Evolutionary conservation across 1,140 invertebrate genomes (phyloP).

Genomic region (Tetragonula clypearis): DNA sequence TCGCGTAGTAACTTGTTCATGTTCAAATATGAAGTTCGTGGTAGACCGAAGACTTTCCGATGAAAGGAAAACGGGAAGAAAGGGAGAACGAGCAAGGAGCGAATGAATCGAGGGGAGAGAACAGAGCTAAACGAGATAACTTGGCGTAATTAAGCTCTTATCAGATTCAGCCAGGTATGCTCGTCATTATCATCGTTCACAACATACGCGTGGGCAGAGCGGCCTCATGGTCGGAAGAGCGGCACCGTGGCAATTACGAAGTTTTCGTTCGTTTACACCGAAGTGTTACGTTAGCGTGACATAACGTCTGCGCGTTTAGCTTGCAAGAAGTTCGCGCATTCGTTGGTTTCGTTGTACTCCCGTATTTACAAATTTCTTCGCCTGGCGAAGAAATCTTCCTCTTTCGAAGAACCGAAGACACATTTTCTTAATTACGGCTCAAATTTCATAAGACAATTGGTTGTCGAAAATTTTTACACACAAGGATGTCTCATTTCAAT

Average conservation of each 20-base stretch:
- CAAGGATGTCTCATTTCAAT: too few relatives aligned
- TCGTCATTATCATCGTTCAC: slow-evolving; percentile 56
- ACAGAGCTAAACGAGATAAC: slow-evolving; percentile 2
- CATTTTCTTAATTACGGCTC: too few relatives aligned
- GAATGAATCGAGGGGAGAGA: neutral
- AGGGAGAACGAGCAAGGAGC: neutral
- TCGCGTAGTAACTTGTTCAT: neutral
- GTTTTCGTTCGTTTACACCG: slow-evolving; percentile 65
- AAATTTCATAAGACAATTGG: neutral
- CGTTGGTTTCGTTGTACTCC: slow-evolving; percentile 12
- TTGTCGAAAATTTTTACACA: neutral
- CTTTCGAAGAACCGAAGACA: neutral
- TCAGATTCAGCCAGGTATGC: slow-evolving; percentile 64
- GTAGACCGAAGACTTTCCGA: neutral
- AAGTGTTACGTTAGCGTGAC: slow-evolving; percentile 60
- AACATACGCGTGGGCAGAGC: slow-evolving; percentile 6
- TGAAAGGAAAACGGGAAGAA: neutral
- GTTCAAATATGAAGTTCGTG: neutral
- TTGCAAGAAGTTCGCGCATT: slow-evolving; percentile 1
- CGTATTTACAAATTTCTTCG: neutral
- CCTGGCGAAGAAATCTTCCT: neutral
- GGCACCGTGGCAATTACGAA: slow-evolving; percentile 64
- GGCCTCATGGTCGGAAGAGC: slow-evolving; percentile 47
- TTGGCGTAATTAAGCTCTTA: slow-evolving; percentile 69
- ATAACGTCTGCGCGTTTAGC: slow-evolving; percentile 63